Conservation (phyloP, 2,113 vertebrate species). For the Macroglossus sobrinus region DNA sequence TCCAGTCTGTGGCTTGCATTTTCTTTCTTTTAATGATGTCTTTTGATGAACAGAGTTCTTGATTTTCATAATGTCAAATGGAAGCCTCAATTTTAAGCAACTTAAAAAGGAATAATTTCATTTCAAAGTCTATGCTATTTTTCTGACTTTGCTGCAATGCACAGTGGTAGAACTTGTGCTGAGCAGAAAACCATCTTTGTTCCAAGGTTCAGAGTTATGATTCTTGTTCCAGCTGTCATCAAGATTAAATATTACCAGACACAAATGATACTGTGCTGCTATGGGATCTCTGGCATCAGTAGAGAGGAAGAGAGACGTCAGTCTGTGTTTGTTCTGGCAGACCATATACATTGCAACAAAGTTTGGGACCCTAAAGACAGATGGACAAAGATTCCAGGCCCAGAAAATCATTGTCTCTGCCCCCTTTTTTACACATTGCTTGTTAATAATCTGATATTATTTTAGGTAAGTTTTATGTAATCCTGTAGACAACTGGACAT, state of each 20-base stretch:
- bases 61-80: not conserved
- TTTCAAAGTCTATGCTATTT: not conserved
- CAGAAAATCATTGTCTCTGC: not conserved
- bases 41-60: not conserved
- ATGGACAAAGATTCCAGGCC: not conserved
- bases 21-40: not conserved
- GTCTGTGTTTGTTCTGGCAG: not conserved
- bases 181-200: not conserved
- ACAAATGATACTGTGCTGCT: not conserved
- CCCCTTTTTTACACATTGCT: not conserved
- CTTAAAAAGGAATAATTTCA: not conserved
- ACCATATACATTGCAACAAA: not conserved
- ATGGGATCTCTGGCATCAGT: not conserved
- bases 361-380: not conserved
- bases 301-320: not conserved
- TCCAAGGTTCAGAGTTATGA: not conserved
- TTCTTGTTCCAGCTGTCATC: not conserved
- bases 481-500: not conserved
- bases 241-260: not conserved
- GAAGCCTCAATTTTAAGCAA: not conserved
- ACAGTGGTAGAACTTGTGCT: not conserved
- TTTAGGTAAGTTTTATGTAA: not conserved
- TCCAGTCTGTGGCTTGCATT: not conserved
- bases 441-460: not conserved
- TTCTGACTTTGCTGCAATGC: not conserved